Base-by-base conservation (phyloP, 1,140 invertebrate species). In the Anoplophora glabripennis region DNA sequence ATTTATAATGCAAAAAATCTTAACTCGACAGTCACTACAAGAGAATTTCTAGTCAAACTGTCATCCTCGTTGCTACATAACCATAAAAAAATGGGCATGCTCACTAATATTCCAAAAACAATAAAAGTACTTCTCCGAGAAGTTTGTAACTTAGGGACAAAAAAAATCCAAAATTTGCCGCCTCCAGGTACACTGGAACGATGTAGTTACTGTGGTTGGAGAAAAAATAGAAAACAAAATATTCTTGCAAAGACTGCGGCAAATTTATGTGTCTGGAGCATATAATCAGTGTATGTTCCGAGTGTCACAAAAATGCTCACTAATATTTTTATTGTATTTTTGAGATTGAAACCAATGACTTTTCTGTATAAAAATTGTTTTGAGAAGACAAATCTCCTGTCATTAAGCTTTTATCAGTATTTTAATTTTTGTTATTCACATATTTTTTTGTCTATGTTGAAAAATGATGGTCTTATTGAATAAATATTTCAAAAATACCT, bases 191-290 rank as follows among this genome's bases (percentile, higher is more conserved):
- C 21, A 28, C 21, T 5, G 21, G 21, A 5, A 28, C 21, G 21
- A 38, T 38, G 51, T 38, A 18, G 4, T 38, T 14, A 38, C 51
- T 53, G 51, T 28, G 12, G 12, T 28, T 21, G 51, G 17, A 37
- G 38, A 51, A 51, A 46, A 46, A 10, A 51, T 35, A 35, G 51
- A 33, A 53, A 40, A 53, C 51, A 11, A 15, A 15, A 53, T 53
- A 38, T 12, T 11, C 9, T 40, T 53, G 51, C 28, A 18, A 21
- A 12, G 17, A 17, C 12, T 53, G 35, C 18, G 10, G 3, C 10
- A 40, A 53, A 40, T 53, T 38, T 46, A 45, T 46, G 53, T 46
- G 11, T 40, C 44, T 28, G 21, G 55, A 45, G 52, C 21, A 28
- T 28, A 28, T 28, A 28, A 28, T 28, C 21, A 28, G 21, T 28